Percentiles rank a stretch among this genome's conserved stretches.
Evolutionary conservation across 2,113 vertebrate genomes (phyloP).

Genomic region (Zosterops hypoxanthus): DNA sequence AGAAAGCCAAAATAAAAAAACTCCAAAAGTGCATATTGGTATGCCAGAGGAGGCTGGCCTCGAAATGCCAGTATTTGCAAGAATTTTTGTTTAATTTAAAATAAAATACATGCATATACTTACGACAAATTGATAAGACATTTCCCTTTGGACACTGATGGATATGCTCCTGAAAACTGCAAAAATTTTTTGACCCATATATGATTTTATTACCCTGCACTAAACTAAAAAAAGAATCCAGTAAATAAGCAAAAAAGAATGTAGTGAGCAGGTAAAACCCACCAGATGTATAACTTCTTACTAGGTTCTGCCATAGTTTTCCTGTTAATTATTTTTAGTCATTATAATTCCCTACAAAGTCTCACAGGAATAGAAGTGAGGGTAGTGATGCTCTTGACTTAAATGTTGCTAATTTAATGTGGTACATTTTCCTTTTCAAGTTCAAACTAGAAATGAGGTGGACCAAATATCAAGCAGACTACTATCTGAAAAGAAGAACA

Average conservation of each 20-base stretch:
- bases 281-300: background rate
- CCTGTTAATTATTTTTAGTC: background rate
- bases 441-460: constrained; percentile 74
- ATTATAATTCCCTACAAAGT: background rate
- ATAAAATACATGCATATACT: background rate
- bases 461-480: constrained; percentile 72
- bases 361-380: background rate
- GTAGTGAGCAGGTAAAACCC: background rate
- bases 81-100: background rate
- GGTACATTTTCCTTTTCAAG: constrained; percentile 62
- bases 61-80: background rate
- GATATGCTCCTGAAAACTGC: background rate
- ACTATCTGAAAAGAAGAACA: constrained; percentile 65
- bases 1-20: background rate
- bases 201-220: background rate
- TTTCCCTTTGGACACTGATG: background rate
- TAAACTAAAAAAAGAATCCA: background rate
- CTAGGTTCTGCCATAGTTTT: background rate
- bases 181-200: background rate
- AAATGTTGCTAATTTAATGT: background rate
- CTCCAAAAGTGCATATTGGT: background rate
- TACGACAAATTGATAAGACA: background rate
- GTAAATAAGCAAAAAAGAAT: background rate
- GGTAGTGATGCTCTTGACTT: background rate
- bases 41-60: background rate